Evolutionary conservation across 2,888 invertebrate genomes (phyloP).

Genomic region (Ditula angustiorana): DNA sequence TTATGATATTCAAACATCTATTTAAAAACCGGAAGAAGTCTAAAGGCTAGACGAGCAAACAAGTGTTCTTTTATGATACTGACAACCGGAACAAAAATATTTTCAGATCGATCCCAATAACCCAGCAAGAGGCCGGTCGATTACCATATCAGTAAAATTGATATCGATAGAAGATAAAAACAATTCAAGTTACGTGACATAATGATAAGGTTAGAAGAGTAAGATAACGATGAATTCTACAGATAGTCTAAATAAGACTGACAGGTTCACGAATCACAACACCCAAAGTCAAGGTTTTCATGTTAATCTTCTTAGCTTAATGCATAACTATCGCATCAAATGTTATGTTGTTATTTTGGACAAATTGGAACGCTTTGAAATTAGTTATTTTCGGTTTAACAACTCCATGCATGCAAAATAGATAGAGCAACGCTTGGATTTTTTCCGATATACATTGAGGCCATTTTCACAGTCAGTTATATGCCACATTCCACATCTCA

Average conservation of each 20-base stretch:
- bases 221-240: not conserved
- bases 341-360: not conserved
- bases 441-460: no score
- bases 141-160: not conserved
- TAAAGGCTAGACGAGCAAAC: no score
- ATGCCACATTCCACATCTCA: no score
- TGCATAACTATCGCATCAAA: no score
- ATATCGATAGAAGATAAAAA: not conserved
- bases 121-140: constrained; percentile 9
- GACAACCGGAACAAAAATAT: not conserved
- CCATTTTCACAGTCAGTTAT: no score
- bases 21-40: no score
- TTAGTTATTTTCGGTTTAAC: no score
- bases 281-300: not conserved
- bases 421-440: no score
- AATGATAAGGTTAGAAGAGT: not conserved
- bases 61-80: not conserved
- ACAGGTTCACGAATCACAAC: not conserved
- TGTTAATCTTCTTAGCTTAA: not conserved
- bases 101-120: not conserved
- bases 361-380: no score
- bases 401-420: no score
- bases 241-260: constrained; percentile 2
- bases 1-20: no score
- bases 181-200: not conserved